phyloP scores from a whole-genome alignment of 2,113 vertebrate species.

The Gasterosteus aculeatus region DNA sequence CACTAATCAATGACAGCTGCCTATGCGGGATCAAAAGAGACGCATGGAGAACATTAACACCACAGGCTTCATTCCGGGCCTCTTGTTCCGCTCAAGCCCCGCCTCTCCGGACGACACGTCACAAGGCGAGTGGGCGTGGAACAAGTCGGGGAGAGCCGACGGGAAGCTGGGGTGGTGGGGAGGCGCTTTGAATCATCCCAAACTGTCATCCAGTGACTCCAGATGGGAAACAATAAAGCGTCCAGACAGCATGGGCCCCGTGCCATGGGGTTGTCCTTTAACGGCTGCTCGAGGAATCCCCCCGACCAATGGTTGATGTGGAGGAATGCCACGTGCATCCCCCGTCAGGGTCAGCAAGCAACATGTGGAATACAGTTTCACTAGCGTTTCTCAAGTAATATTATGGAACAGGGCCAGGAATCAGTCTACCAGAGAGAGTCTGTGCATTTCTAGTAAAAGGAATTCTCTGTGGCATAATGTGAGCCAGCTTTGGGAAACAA shows the following conservation, averaged over 20 bases:
- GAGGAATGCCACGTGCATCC: slow-evolving; percentile 37
- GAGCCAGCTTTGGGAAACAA: slow-evolving; percentile 79
- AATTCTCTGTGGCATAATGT: slow-evolving; percentile 77
- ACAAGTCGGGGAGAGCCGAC: slow-evolving; percentile 7
- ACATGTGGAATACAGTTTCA: slow-evolving; percentile 31
- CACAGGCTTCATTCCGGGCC: slow-evolving; percentile 71
- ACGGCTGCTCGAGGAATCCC: slow-evolving; percentile 29
- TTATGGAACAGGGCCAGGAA: slow-evolving; percentile 64
- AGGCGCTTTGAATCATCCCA: slow-evolving; percentile 17
- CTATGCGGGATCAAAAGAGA: slow-evolving; percentile 73
- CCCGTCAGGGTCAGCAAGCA: slow-evolving; percentile 14
- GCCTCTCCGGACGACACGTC: slow-evolving; percentile 8
- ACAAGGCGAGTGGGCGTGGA: neutral
- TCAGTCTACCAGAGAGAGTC: slow-evolving; percentile 77
- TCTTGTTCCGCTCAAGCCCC: slow-evolving; percentile 49
- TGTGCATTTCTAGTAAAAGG: slow-evolving; percentile 65
- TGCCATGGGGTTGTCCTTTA: slow-evolving; percentile 12
- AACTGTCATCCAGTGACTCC: neutral
- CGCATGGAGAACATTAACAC: slow-evolving; percentile 69
- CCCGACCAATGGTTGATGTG: slow-evolving; percentile 25
- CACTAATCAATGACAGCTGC: slow-evolving; percentile 78
- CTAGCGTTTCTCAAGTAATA: slow-evolving; percentile 46
- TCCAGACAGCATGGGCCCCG: neutral
- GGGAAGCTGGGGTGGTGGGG: slow-evolving; percentile 24
- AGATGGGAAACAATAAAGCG: slow-evolving; percentile 13